These are phyloP conservation scores for Steatocranus sp. DNA, from an alignment of 2,797 vertebrate species.

Conservation along the genomic window DNA sequence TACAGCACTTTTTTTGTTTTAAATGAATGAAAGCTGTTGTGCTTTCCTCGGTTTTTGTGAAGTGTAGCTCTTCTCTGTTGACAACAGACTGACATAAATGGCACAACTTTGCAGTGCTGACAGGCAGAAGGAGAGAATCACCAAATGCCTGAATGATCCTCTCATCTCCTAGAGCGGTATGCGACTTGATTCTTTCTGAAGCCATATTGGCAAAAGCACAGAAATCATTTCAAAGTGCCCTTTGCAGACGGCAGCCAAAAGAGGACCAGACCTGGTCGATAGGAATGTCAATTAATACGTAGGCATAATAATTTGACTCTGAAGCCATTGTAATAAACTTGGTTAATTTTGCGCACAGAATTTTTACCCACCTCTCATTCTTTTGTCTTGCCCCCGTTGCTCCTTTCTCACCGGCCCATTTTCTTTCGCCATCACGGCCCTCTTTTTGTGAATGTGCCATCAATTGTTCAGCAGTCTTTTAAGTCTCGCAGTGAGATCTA, in stretches of 20 bases:
- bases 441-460: conserved; percentile 13
- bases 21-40: background rate
- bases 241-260: conserved; percentile 1
- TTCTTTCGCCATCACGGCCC: background rate
- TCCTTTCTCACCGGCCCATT: background rate
- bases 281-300: conserved; percentile 26
- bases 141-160: conserved; percentile 10
- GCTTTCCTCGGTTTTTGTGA: background rate
- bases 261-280: conserved; percentile 6
- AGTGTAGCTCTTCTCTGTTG: background rate
- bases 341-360: conserved; percentile 33
- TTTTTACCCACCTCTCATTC: conserved; percentile 9
- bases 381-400: background rate
- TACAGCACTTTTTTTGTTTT: background rate
- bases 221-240: conserved; percentile 33
- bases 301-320: conserved; percentile 17
- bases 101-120: background rate
- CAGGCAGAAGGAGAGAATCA: conserved; percentile 17
- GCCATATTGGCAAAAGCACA: conserved; percentile 4
- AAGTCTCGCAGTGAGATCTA: conserved; percentile 5
- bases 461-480: conserved; percentile 12
- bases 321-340: conserved; percentile 18
- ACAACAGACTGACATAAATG: background rate
- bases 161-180: background rate
- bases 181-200: conserved; percentile 17